phyloP scores from a whole-genome alignment of 2,888 invertebrate genomes.

The Cheilosia pagana region DNA sequence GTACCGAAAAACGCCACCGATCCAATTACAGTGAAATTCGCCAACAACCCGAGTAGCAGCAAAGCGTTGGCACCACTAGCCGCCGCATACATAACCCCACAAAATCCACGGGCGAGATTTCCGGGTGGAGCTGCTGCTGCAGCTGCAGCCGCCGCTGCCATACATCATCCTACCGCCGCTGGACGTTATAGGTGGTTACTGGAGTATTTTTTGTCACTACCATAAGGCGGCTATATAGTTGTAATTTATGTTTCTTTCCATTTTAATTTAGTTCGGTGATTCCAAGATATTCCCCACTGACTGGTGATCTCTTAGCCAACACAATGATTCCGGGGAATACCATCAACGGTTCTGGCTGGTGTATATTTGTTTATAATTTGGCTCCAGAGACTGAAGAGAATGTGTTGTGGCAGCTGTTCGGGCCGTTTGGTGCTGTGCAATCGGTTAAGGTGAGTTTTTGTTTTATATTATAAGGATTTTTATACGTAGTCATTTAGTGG shows the following conservation, averaged over 20 bases:
- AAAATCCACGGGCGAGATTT: constrained; percentile 89
- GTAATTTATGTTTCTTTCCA: constrained; percentile 1
- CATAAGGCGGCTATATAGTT: constrained; percentile 15
- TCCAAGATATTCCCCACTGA: constrained; percentile 92
- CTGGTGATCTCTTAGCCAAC: constrained; percentile 90
- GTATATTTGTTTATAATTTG: constrained; percentile 97
- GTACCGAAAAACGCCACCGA: constrained; percentile 94
- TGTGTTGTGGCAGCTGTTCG: constrained; percentile 98
- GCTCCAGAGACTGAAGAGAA: constrained; percentile 98
- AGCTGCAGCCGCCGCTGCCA: constrained; percentile 83
- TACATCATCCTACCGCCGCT: constrained; percentile 82
- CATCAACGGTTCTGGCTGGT: constrained; percentile 91
- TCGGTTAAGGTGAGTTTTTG: constrained; percentile 93
- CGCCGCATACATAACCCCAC: constrained; percentile 93
- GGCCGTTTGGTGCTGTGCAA: constrained; percentile 98
- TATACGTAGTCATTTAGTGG: too few relatives aligned
- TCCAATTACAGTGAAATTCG: constrained; percentile 97
- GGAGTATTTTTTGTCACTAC: constrained; percentile 23
- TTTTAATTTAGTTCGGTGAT: constrained; percentile 81
- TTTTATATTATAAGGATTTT: too few relatives aligned
- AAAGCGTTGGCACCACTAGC: constrained; percentile 92
- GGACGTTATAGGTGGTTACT: constrained; percentile 82
- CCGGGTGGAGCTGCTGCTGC: constrained; percentile 87
- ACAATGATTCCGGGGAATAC: constrained; percentile 93
- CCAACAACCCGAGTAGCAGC: constrained; percentile 95